Conservation (phyloP, 2,797 vertebrate species). For the Diceros bicornis region DNA sequence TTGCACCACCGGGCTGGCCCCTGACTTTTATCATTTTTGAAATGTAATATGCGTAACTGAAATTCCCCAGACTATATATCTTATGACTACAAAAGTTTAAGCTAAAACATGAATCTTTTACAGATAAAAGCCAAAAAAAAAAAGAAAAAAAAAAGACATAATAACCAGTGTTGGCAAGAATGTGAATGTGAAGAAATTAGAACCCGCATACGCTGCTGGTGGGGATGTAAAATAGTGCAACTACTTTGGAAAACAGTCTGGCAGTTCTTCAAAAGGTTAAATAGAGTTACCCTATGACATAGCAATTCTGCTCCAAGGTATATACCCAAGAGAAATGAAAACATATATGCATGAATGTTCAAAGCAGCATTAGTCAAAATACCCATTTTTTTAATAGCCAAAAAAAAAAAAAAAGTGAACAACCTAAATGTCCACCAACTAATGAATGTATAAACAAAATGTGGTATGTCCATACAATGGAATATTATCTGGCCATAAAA, state of each 20-base stretch:
- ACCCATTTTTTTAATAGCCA: not conserved
- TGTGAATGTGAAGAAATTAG: not conserved
- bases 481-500: constrained; percentile 28
- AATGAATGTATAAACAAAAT: not conserved
- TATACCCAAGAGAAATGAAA: not conserved
- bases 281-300: not conserved
- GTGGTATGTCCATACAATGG: not conserved
- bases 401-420: not conserved
- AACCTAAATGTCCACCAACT: not conserved
- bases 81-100: not conserved
- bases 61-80: not conserved
- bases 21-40: constrained; percentile 59
- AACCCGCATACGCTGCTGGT: not conserved
- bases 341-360: not conserved
- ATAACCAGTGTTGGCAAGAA: not conserved
- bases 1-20: too few species aligned
- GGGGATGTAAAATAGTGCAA: not conserved
- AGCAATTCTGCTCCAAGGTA: not conserved
- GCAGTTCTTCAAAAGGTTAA: constrained; percentile 14
- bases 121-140: not conserved
- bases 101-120: not conserved
- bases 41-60: constrained; percentile 70
- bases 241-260: not conserved
- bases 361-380: not conserved
- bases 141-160: too few species aligned